Base-by-base conservation (phyloP, 2,888 invertebrate genomes). In the Lacanobia oleracea region DNA sequence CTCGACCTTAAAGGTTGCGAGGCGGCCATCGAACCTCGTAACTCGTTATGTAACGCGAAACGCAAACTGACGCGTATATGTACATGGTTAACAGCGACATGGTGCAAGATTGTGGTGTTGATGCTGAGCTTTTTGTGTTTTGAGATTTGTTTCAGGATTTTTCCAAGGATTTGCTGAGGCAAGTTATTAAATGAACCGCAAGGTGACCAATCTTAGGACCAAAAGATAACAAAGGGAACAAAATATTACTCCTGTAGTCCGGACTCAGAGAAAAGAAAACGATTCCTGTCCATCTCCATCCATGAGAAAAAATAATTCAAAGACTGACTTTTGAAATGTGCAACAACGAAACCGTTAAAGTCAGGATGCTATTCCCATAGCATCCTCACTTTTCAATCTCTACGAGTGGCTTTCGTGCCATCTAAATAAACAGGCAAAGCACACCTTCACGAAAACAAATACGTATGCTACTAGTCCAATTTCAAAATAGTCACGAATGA, bases 1-100 rank as follows among this genome's bases (percentile, higher is more conserved):
- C 87, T 88, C 94, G 94, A 94, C 94, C 94, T 94, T 94, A 89
- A 94, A 94, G 94, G 94, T 94, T 94, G 94, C 89, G 86, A 86
- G 83, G 90, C 90, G 94, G 94, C 79, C 94, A 90, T 88, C 93
- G 93, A 94, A 94, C 94, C 91, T 87, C 86, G 86, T 86, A 86
- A 89, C 89, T 91, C 84, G 90, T 93, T 93, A 92, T 92, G 91
- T 93, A 93, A 94, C 92, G 87, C 89, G 88, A 91, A 93, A 92
- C 90, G 89, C 90, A 90, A 89, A 90, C 89, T 87, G 86, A 90
- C 89, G 86, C 88, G 85, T 83, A 84, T 76, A 72, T 85, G 83
- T 85, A 74, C 72, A 83, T 62, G 83, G 76, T 84, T 71, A 60
- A 70, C 68, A 65, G 67, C 60, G 59, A 66, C 63, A 48, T 67